Base-by-base conservation (phyloP, 1,140 invertebrate species). In the Atta colombica region DNA sequence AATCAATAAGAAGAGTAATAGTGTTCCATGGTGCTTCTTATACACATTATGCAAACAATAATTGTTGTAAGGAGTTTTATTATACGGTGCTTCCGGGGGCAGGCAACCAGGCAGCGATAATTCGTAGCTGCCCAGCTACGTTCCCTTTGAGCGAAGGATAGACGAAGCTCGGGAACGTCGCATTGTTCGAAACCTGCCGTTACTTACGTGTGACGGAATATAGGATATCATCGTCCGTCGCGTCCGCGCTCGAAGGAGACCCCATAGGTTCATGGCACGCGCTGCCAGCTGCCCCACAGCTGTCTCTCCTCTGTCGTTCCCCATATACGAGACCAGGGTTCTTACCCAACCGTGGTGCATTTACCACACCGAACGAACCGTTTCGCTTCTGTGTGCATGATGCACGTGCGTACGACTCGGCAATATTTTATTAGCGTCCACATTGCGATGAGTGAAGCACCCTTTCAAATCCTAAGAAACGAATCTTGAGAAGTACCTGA, bases 231-330 rank as follows among this genome's bases (percentile, higher is more conserved):
- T 92, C 90, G 93, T 90, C 84, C 77, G 84, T 74, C 90, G 77
- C 89, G 88, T 86, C 72, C 90, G 77, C 87, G 85, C 78, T 92
- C 89, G 93, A 91, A 92, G 91, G 93, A 95, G 94, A 95, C 94
- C 95, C 95, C 95, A 95, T 95, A 95, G 95, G 94, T 95, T 95
- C 91, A 90, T 92, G 95, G 95, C 95, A 95, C 95, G 95, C 94
- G 95, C 94, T 94, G 94, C 95, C 95, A 95, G 95, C 95, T 95
- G 95, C 93, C 95, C 92, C 93, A 95, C 95, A 95, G 95, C 95
- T 95, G 94, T 95, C 95, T 95, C 91, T 91, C 87, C 87, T 86
- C 89, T 85, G 80, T 91, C 89, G 93, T 92, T 89, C 90, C 93
- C 92, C 88, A 90, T 93, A 87, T 81, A 87, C 90, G 80, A 91